These are phyloP conservation scores for Boleophthalmus pectinirostris DNA, from an alignment of 2,113 vertebrate species.

Conservation along the genomic window DNA sequence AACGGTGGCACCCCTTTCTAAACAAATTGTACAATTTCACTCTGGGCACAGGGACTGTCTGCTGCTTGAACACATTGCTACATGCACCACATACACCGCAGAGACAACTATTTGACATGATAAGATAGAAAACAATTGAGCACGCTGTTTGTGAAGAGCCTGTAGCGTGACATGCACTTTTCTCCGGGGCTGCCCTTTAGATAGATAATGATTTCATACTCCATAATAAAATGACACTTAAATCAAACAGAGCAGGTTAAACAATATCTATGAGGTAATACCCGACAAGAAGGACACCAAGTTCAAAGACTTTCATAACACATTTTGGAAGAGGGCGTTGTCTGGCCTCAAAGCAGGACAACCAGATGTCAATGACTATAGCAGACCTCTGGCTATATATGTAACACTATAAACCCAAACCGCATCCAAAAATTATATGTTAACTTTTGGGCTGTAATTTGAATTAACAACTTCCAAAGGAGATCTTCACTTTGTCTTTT, in stretches of 20 bases:
- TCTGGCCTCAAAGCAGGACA: conserved; percentile 38
- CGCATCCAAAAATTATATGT: conserved; percentile 25
- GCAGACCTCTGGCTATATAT: conserved; percentile 30
- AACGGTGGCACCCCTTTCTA: conserved; percentile 21
- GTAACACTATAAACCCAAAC: conserved; percentile 27
- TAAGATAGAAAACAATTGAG: conserved; percentile 49
- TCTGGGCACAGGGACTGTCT: conserved; percentile 14
- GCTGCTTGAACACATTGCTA: background rate
- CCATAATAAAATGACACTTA: conserved; percentile 30
- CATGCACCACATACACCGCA: background rate
- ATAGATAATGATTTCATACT: conserved; percentile 41
- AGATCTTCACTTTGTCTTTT: conserved; percentile 5
- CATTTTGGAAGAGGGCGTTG: conserved; percentile 53
- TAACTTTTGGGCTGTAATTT: conserved; percentile 7
- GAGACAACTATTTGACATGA: conserved; percentile 38
- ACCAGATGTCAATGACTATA: conserved; percentile 53
- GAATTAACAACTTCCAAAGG: background rate
- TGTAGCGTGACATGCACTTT: conserved; percentile 37
- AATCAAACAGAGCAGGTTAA: conserved; percentile 18
- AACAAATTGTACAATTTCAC: conserved; percentile 50
- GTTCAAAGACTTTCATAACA: conserved; percentile 37
- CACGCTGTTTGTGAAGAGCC: conserved; percentile 21
- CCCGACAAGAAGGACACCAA: conserved; percentile 14
- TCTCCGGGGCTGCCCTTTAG: conserved; percentile 46
- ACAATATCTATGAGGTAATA: conserved; percentile 30